Conservation (phyloP, 2,888 invertebrate genomes). For the Colostygia pectinataria region DNA sequence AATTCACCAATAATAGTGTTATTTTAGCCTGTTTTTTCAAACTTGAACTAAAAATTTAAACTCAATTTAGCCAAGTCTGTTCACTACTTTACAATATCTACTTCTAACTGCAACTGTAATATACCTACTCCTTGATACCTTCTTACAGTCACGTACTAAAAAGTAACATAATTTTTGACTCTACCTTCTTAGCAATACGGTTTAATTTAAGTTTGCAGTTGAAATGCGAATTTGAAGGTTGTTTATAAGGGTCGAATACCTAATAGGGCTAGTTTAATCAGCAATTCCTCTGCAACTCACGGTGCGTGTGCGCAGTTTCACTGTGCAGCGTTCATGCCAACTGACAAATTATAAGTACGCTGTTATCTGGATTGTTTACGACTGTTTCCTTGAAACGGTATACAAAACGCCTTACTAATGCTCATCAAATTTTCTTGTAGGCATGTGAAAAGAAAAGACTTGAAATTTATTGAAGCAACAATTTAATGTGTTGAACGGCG, state of each 20-base stretch:
- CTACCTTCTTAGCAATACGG: background rate
- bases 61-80: too few species aligned
- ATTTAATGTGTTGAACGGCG: background rate
- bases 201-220: background rate
- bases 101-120: background rate
- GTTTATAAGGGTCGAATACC: slow-evolving; percentile 49
- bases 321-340: slow-evolving; percentile 27
- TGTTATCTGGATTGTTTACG: slow-evolving; percentile 14
- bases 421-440: too few species aligned
- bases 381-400: slow-evolving; percentile 8
- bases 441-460: too few species aligned
- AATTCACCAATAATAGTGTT: too few species aligned
- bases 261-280: slow-evolving; percentile 49
- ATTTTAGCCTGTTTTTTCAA: too few species aligned
- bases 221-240: slow-evolving; percentile 66
- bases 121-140: background rate
- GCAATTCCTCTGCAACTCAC: slow-evolving; percentile 71
- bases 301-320: slow-evolving; percentile 58
- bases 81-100: too few species aligned
- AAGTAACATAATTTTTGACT: slow-evolving; percentile 8
- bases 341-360: slow-evolving; percentile 22
- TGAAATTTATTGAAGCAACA: too few species aligned
- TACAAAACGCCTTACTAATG: too few species aligned
- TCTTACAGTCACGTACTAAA: background rate
- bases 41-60: too few species aligned